Percentiles rank a stretch among this genome's conserved stretches.
These are phyloP conservation scores for Aphrophora alni DNA, from an alignment of 2,888 invertebrate species.

Conservation along the genomic window DNA sequence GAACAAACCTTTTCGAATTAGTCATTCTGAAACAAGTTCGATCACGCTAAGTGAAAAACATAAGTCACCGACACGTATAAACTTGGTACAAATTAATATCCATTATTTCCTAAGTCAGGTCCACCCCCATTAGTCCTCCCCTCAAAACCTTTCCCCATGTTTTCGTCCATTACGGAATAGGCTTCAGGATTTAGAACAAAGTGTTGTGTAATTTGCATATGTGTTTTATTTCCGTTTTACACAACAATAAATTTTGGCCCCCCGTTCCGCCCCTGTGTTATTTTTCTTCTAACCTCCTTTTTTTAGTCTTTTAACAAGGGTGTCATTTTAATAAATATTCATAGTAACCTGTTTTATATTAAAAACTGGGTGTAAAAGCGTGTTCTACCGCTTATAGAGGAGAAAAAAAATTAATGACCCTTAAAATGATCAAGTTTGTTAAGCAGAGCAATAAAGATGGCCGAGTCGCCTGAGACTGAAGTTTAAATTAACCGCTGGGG, in stretches of 20 bases:
- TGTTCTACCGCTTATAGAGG: not conserved
- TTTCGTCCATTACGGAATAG: not conserved
- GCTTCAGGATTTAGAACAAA: not conserved
- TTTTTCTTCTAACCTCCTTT: too few relatives aligned
- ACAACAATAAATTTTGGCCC: not conserved
- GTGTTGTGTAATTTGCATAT: not conserved
- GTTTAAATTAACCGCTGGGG: not conserved
- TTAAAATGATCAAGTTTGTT: not conserved
- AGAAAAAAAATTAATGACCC: not conserved
- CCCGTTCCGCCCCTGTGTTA: not conserved
- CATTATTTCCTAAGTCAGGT: not conserved
- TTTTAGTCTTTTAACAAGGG: conserved; percentile 17
- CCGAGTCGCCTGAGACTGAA: not conserved
- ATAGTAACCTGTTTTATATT: not conserved
- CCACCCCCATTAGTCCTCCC: not conserved
- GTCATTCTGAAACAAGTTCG: not conserved
- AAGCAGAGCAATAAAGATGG: not conserved
- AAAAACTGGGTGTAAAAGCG: not conserved
- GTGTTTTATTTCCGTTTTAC: not conserved
- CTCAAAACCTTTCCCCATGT: not conserved
- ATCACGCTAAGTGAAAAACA: not conserved
- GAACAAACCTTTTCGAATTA: too few relatives aligned
- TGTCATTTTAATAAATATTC: conserved; percentile 32
- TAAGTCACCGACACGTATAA: not conserved
- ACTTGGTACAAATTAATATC: not conserved